Evolutionary conservation across 2,797 vertebrate genomes (phyloP).

Genomic region (Tympanoctomys barrerae): DNA sequence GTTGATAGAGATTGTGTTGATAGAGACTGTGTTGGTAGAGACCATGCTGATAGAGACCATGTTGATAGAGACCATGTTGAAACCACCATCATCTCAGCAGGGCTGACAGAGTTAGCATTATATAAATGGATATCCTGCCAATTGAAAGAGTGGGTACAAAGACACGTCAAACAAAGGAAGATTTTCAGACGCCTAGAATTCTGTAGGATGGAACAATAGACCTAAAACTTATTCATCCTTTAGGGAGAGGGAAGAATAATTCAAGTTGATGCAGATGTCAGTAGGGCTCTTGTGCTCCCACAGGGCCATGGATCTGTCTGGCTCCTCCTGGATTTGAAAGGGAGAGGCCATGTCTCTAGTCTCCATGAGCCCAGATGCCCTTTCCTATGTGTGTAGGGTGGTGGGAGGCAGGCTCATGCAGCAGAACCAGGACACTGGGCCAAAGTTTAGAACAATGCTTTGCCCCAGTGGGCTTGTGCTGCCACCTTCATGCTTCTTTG

Average conservation of each 20-base stretch:
- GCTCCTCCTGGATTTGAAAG: neutral
- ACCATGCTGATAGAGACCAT: too few species aligned
- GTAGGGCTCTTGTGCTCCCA: neutral
- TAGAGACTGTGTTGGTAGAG: too few species aligned
- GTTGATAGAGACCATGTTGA: neutral
- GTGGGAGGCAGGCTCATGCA: accelerated
- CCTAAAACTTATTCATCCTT: neutral
- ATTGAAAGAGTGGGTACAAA: neutral
- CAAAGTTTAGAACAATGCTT: too few species aligned
- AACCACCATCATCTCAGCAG: neutral
- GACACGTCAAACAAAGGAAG: neutral
- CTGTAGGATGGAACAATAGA: neutral
- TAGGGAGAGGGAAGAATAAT: neutral
- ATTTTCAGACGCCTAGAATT: neutral
- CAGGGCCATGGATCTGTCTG: too few species aligned
- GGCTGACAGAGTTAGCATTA: neutral
- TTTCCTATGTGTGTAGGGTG: too few species aligned
- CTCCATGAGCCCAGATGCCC: neutral
- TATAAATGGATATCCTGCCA: neutral
- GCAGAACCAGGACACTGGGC: neutral
- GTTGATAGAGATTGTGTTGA: neutral
- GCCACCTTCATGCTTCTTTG: neutral
- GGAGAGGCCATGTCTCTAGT: neutral
- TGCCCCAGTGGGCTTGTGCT: too few species aligned
- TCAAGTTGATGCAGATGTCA: neutral